Conservation (phyloP, 2,797 vertebrate species). For the Huso huso region DNA sequence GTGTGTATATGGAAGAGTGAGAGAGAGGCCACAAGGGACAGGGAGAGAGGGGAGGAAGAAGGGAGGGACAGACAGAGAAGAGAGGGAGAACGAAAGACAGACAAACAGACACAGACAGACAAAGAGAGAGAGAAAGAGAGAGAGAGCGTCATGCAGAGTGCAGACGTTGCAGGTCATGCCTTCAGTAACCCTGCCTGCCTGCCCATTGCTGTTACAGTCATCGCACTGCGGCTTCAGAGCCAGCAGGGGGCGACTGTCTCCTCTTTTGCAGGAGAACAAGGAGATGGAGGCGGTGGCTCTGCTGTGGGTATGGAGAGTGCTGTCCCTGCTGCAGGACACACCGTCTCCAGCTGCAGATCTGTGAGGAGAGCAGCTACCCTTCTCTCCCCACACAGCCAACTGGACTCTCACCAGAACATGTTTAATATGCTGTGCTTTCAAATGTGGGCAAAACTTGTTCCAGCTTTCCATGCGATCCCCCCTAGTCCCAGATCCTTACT, state of each 20-base stretch:
- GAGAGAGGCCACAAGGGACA: background rate
- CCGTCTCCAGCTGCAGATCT: background rate
- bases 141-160: background rate
- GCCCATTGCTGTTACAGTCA: background rate
- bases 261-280: too few species aligned
- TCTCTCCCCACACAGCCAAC: background rate
- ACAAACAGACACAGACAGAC: background rate
- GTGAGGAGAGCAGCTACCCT: background rate
- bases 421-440: too few species aligned
- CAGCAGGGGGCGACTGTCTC: too few species aligned
- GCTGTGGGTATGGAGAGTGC: too few species aligned
- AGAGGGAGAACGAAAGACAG: conserved; percentile 14
- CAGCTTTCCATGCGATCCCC: too few species aligned
- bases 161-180: background rate
- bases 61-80: conserved; percentile 16
- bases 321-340: too few species aligned
- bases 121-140: background rate
- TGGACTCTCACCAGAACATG: too few species aligned
- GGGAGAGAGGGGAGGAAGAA: background rate
- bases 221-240: too few species aligned
- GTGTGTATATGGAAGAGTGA: background rate
- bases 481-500: too few species aligned
- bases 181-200: conserved; percentile 60
- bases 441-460: too few species aligned
- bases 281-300: too few species aligned